Evolutionary conservation across 2,888 invertebrate species (phyloP), one percentile per base, ranked within the genome.

Genomic region (Unio delphinus): DNA sequence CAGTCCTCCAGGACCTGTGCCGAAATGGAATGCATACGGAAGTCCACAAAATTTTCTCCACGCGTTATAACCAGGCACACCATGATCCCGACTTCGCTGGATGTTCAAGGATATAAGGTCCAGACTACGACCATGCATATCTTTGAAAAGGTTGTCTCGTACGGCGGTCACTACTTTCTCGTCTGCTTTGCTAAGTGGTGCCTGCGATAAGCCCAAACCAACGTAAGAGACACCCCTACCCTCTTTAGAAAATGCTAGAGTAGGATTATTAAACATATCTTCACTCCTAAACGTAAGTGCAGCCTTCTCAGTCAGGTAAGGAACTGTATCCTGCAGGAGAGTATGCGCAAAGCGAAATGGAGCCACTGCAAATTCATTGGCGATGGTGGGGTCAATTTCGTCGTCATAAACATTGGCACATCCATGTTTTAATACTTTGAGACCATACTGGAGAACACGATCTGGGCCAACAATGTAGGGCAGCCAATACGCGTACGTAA

Each of bases 331-430:
- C 45, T 45, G 99, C 97, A 70, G 99, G 91, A 0, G 97, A 0
- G 97, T 95, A 90, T 99, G 99, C 0, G 99, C 99, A 88, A 99
- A 89, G 81, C 98, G 92, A 63, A 99, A 92, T 0, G 98, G 99
- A 8, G 98, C 98, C 0, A 98, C 97, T 0, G 98, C 98, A 89
- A 99, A 99, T 18, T 95, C 96, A 88, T 99, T 99, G 3, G 75
- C 65, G 28, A 80, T 66, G 26, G 95, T 93, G 0, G 98, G 95
- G 88, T 98, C 94, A 0, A 95, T 77, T 45, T 92, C 92, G 0
- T 95, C 92, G 89, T 98, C 91, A 88, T 99, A 99, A 56, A 94
- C 95, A 60, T 91, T 91, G 87, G 97, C 98, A 61, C 92, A 88
- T 0, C 95, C 96, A 58, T 97, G 87, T 85, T 93, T 91, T 68